Conservation (phyloP, 1,140 invertebrate species). For the Lerema accius region DNA sequence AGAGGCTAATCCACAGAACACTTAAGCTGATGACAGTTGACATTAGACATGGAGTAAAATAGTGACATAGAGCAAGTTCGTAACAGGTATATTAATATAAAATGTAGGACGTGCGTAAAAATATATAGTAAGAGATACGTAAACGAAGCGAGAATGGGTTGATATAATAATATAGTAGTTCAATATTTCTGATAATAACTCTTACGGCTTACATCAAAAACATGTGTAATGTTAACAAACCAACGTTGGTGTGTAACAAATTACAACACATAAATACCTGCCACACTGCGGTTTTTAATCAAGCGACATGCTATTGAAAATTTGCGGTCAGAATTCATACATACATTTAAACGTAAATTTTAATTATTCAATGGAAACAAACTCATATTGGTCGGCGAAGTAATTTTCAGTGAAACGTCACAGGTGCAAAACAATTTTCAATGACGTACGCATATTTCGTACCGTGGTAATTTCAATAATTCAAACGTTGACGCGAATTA, state of each 20-base stretch:
- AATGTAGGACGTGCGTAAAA: no score
- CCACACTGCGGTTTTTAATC: conserved; percentile 49
- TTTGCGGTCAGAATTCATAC: conserved; percentile 57
- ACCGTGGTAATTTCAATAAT: conserved; percentile 7
- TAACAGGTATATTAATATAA: no score
- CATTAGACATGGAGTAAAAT: no score
- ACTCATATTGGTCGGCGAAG: conserved; percentile 39
- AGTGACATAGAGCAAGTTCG: no score
- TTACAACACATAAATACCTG: conserved; percentile 26
- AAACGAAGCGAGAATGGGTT: no score
- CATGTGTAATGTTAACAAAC: conserved; percentile 5
- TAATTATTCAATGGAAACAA: conserved; percentile 63
- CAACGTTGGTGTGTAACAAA: conserved; percentile 7
- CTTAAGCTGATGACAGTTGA: no score
- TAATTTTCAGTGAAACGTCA: conserved; percentile 41
- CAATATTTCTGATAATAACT: no score
- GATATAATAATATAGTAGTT: no score
- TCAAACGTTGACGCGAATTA: conserved; percentile 15
- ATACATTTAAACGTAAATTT: conserved; percentile 58
- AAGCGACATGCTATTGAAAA: conserved; percentile 57
- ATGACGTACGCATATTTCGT: conserved; percentile 22
- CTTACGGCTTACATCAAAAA: background rate
- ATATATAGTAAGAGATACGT: no score
- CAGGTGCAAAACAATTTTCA: conserved; percentile 43
- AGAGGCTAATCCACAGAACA: no score